Conservation (phyloP, 2,113 vertebrate species). For the Indicator maculatus region DNA sequence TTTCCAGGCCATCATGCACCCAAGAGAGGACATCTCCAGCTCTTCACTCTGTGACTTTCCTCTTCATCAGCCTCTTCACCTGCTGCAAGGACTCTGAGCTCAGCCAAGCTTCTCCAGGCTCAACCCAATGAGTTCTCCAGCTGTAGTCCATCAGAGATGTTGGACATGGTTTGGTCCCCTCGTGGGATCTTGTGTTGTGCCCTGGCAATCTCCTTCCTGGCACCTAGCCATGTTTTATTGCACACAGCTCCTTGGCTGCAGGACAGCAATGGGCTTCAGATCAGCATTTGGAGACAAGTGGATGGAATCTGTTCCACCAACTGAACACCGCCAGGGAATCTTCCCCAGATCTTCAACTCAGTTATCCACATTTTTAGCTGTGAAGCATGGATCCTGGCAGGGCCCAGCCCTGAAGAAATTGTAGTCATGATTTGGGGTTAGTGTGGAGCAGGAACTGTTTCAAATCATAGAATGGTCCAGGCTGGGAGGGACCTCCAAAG, state of each 20-base stretch:
- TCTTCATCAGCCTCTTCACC: not conserved
- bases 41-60: not conserved
- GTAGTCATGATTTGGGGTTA: not conserved
- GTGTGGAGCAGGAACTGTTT: not conserved
- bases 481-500: too few relatives aligned
- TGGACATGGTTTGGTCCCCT: not conserved
- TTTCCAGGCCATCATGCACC: not conserved
- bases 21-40: not conserved
- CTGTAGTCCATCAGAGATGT: fast-evolving
- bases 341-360: not conserved
- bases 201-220: not conserved
- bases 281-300: not conserved
- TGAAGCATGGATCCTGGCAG: not conserved
- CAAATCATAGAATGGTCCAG: too few relatives aligned
- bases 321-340: not conserved
- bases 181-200: not conserved
- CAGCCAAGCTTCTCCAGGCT: not conserved
- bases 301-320: not conserved
- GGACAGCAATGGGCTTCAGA: not conserved
- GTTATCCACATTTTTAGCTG: not conserved
- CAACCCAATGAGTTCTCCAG: not conserved
- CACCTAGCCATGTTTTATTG: not conserved
- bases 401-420: not conserved
- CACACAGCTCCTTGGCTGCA: not conserved
- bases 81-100: not conserved